These are phyloP conservation scores for Chydorus sphaericus DNA, from an alignment of 2,888 invertebrate species.

Conservation along the genomic window DNA sequence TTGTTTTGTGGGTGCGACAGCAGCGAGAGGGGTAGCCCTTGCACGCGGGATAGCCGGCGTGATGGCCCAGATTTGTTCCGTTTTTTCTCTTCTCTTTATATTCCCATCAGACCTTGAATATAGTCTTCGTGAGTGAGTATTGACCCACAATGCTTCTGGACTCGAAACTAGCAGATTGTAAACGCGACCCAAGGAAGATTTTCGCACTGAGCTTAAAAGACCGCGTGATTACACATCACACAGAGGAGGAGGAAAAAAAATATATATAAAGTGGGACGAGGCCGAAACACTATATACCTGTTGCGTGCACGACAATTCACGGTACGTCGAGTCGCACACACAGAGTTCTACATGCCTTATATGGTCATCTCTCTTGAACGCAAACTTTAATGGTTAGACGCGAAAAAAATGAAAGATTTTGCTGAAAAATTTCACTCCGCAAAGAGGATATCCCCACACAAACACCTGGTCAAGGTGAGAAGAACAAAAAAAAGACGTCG, in stretches of 20 bases:
- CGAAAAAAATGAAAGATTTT: neutral
- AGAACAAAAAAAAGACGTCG: neutral
- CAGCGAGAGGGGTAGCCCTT: neutral
- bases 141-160: neutral
- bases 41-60: neutral
- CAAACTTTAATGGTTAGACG: neutral
- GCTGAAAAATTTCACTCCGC: neutral
- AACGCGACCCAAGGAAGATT: neutral
- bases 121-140: no score
- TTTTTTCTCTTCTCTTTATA: no score
- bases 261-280: no score
- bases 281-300: neutral
- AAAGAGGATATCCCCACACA: neutral
- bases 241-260: neutral
- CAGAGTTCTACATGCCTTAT: constrained; percentile 3
- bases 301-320: neutral
- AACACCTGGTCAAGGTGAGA: neutral
- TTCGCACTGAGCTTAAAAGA: neutral
- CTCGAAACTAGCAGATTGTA: neutral
- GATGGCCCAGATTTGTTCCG: no score
- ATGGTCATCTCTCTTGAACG: constrained; percentile 4
- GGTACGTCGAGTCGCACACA: neutral
- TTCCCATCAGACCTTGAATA: constrained; percentile 3
- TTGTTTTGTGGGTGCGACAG: neutral
- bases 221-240: neutral